Base-by-base conservation (phyloP, 2,797 vertebrate species). In the Poeciliopsis presidionis region DNA sequence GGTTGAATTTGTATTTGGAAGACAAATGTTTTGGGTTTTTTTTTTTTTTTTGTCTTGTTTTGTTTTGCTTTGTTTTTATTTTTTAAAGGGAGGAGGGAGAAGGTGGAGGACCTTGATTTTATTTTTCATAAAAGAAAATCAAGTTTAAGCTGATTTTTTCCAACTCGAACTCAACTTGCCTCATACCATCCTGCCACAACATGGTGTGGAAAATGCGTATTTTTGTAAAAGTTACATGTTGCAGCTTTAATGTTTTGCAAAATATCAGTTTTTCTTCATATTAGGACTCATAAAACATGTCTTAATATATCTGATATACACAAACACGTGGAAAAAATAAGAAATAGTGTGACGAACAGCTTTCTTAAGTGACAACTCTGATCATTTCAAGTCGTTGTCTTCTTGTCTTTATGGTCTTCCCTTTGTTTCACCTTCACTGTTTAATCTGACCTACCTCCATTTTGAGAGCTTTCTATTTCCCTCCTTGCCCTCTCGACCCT, bases 401-500 rank as follows among this genome's bases (percentile, higher is more conserved):
- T 63, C 18, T 41, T 41, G 12, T 41, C 63, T 41, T 22, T 25
- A 67, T 67, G 33, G 18, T 41, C 63, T 67, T 39, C 22, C 18
- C 59, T 84, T 18, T 59, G 33, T 72, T 43, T 72, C 25, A 79
- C 74, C 84, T 33, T 84, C 76, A 87, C 77, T 77, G 72, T 76
- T 90, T 79, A 89, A 81, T 81, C 59, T 18, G 13, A 74, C 63
- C 82, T 72, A 61, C 70, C 87, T 59, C 69, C 74, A 83, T 85
- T 88, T 63, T 77, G 84, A 94, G 91, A 92, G 91, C 90, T 90
- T 87, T 91, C 77, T 80, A 79, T 77, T 73, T 78, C 74, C 75
- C 28, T 80, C 47, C 14, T 83, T 73, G 36, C 36, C 36, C 63
- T 67, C 36, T 67, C 20, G 12, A 67, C 77, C 84, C 33, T 2